Percentiles rank a stretch among this genome's conserved stretches.
phyloP scores from a whole-genome alignment of 2,113 vertebrate species.

The Noturus placidus region DNA sequence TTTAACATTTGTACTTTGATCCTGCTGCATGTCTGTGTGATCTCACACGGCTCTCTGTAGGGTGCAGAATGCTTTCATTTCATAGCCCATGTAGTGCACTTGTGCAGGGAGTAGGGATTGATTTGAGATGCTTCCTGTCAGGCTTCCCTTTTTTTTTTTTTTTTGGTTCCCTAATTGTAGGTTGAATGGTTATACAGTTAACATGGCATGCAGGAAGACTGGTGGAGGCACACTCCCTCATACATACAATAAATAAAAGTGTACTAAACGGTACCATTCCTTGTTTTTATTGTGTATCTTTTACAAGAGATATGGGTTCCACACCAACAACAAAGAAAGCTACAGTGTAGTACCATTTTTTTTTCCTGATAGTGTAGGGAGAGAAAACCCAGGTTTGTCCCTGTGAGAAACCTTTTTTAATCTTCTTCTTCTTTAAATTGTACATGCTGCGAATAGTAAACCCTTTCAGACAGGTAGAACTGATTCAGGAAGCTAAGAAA shows the following conservation, averaged over 20 bases:
- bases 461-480: background rate
- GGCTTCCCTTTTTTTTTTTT: background rate
- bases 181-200: background rate
- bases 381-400: background rate
- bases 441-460: background rate
- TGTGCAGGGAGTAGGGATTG: background rate
- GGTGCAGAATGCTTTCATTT: background rate
- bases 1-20: background rate
- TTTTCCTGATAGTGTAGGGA: background rate
- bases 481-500: background rate
- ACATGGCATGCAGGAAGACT: background rate
- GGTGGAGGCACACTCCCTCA: background rate
- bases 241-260: no score
- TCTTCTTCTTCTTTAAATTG: no score
- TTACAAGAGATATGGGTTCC: background rate
- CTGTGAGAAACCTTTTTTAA: background rate
- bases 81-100: background rate
- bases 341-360: background rate
- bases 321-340: background rate
- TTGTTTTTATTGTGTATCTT: no score
- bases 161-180: background rate
- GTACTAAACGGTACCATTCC: no score
- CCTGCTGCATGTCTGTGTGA: background rate
- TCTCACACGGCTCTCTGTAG: background rate
- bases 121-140: background rate